Percentiles rank a stretch among this genome's conserved stretches.
phyloP scores from a whole-genome alignment of 2,888 invertebrate genomes.

The Bembecia ichneumoniformis region DNA sequence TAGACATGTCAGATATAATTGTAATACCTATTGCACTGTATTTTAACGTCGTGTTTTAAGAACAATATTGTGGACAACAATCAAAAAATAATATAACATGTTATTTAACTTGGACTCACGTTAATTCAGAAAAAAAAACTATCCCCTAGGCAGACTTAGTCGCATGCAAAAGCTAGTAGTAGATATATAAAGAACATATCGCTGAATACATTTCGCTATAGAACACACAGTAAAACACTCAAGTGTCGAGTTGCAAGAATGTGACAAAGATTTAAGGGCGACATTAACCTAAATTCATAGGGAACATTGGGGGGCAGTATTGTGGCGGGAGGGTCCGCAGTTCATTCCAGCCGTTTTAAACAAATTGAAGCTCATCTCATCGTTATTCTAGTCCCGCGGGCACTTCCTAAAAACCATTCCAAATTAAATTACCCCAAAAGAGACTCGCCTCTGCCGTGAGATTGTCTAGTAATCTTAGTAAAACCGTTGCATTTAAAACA shows the following conservation, averaged over 20 bases:
- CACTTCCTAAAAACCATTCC: slow-evolving; percentile 6
- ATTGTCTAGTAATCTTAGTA: neutral
- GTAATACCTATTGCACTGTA: no score
- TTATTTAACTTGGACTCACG: no score
- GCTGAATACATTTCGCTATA: neutral
- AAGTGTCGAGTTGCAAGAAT: slow-evolving; percentile 7
- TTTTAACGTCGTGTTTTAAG: no score
- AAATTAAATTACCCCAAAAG: slow-evolving; percentile 8
- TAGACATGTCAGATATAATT: no score
- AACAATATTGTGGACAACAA: no score
- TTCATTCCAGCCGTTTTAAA: slow-evolving; percentile 10
- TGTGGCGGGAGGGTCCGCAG: slow-evolving; percentile 2
- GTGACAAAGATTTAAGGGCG: neutral
- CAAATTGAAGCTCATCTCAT: slow-evolving; percentile 14
- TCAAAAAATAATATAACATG: no score
- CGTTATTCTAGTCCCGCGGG: slow-evolving; percentile 8
- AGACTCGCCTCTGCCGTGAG: slow-evolving; percentile 1
- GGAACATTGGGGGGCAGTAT: neutral
- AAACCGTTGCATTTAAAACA: neutral
- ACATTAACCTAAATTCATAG: no score
- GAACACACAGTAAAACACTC: slow-evolving; percentile 11
- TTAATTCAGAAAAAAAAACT: no score
- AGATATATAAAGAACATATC: no score
- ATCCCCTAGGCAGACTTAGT: no score
- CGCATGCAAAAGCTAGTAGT: no score